Evolutionary conservation across 2,888 invertebrate species (phyloP), one percentile per base, ranked within the genome.

Genomic region (Scrobipalpa costella): DNA sequence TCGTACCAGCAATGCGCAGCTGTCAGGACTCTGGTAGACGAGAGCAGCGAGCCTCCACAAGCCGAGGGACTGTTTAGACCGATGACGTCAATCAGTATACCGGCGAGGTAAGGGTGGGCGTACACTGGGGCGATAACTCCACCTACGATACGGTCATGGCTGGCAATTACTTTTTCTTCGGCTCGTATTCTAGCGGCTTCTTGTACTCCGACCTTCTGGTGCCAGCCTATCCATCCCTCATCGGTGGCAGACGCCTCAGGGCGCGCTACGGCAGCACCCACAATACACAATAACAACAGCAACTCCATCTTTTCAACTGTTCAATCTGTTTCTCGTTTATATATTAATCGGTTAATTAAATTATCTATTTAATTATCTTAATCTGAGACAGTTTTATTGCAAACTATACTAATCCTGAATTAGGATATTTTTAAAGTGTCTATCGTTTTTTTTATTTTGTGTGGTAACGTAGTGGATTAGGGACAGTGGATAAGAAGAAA

Each of bases 1-100:
- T 87, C 86, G 63, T 70, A 76, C 86, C 86, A 88, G 70, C 88
- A 88, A 68, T 88, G 88, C 9, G 88, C 88, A 1, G 88, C 88
- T 8, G 88, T 88, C 8, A 88, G 66, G 2, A 88, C 74, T 67
- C 81, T 83, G 8, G 71, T 74, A 13, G 73, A 61, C 0, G 83
- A 74, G 6, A 88, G 65, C 5, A 88, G 71, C 0, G 88, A 82
- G 40, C 86, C 87, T 7, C 88, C 88, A 61, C 88, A 88, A 0
- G 83, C 85, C 0, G 86, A 84, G 7, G 79, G 81, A 0, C 75
- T 69, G 0, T 66, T 15, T 2, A 78, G 62, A 15, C 85, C 86
- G 47, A 78, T 66, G 1, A 86, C 65, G 47, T 86, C 83, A 33
- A 88, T 83, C 19, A 87, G 72, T 1, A 88, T 64, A 6, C 88